Percentiles rank a stretch among this genome's conserved stretches.
Conservation (phyloP, 2,888 invertebrate species). For the Hemaris fuciformis region DNA sequence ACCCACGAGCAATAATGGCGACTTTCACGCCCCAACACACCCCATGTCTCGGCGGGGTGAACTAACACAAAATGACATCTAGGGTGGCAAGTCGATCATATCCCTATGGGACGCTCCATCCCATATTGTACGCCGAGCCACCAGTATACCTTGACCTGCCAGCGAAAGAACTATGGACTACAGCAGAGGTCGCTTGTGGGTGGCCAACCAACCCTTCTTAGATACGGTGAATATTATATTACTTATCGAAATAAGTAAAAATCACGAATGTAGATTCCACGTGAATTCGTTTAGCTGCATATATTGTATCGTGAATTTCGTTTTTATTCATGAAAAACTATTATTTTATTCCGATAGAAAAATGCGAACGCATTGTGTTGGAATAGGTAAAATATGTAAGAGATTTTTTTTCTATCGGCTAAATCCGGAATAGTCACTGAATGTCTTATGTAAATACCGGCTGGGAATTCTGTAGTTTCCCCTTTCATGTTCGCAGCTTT, state of each 20-base stretch:
- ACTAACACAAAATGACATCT: slow-evolving; percentile 48
- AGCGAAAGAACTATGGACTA: not conserved
- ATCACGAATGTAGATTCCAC: slow-evolving; percentile 49
- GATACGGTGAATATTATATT: slow-evolving; percentile 49
- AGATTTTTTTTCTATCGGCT: not conserved
- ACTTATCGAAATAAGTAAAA: slow-evolving; percentile 52
- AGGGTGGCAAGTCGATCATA: slow-evolving; percentile 40
- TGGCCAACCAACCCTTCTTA: slow-evolving; percentile 35
- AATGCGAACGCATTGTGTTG: not conserved
- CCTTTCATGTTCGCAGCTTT: not conserved
- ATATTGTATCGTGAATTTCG: slow-evolving; percentile 22
- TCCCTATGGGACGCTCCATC: slow-evolving; percentile 42
- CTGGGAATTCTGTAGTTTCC: not conserved
- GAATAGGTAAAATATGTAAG: not conserved
- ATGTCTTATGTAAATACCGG: not conserved
- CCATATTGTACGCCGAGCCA: slow-evolving; percentile 37
- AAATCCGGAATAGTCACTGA: not conserved
- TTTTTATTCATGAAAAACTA: not conserved
- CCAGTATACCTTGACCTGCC: slow-evolving; percentile 32
- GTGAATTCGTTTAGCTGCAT: slow-evolving; percentile 40
- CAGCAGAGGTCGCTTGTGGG: not conserved
- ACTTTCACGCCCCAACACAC: slow-evolving; percentile 40
- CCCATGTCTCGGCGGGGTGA: slow-evolving; percentile 38
- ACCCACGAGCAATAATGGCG: slow-evolving; percentile 23
- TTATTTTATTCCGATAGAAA: not conserved